Evolutionary conservation across 2,113 vertebrate genomes (phyloP), one percentile per base, ranked within the genome.

Genomic region (Odocoileus hemionus): DNA sequence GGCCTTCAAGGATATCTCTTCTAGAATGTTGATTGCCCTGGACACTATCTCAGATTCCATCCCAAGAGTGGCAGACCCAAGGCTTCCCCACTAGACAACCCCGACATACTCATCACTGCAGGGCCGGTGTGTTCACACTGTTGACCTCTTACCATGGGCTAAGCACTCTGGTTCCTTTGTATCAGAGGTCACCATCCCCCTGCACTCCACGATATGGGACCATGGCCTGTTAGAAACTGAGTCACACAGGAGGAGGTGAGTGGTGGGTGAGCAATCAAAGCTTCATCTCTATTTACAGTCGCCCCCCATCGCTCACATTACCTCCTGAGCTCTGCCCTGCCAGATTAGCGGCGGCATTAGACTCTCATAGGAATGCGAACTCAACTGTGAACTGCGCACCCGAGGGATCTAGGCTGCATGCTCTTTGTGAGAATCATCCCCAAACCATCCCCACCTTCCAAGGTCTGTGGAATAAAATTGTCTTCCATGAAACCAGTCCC

Each of bases 341-440:
- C 70, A 39, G 21, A 43, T 76, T 23, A 76, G 39, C 3, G 1
- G 39, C 3, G 1, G 39, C 70, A 43, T 76, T 43, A 76, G 70
- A 23, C 39, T 43, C 70, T 43, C 70, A 76, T 26, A 76, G 70
- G 12, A 39, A 36, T 36, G 19, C 1, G 1, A 74, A 26, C 39
- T 4, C 6, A 23, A 43, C 39, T 14, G 12, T 43, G 39, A 43
- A 43, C 70, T 43, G 15, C 12, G 1, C 6, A 76, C 12, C 23
- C 0, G 1, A 76, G 70, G 70, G 23, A 76, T 43, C 6, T 76
- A 76, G 70, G 70, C 36, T 76, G 5, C 1, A 0, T 3, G 12
- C 23, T 76, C 1, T 43, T 76, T 13, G 13, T 76, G 70, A 76
- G 70, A 76, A 43, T 43, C 70, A 43, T 76, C 23, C 39, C 12